A percentile compares a stretch with the other conserved stretches of the same genome.
These are phyloP conservation scores for Tyrophagus putrescentiae DNA, from an alignment of 1,140 invertebrate genomes.

Conservation along the genomic window DNA sequence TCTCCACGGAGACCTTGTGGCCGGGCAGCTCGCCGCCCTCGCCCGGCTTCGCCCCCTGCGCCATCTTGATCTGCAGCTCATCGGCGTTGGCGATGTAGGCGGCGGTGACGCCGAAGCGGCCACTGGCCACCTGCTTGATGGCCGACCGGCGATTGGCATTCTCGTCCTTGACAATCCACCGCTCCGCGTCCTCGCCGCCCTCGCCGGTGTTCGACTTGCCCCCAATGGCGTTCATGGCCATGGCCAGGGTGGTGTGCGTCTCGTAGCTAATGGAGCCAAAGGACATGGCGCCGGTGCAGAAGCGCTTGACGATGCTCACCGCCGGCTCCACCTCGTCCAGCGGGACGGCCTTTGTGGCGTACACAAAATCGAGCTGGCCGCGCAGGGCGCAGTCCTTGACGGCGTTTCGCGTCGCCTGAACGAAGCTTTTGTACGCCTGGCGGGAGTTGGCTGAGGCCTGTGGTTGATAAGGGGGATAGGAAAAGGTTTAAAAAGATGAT, in stretches of 20 bases:
- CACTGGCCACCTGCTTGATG: constrained; percentile 74
- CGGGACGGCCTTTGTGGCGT: constrained; percentile 51
- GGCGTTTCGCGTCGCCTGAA: constrained; percentile 71
- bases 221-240: constrained; percentile 91
- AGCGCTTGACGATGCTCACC: constrained; percentile 86
- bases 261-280: constrained; percentile 85
- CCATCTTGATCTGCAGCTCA: constrained; percentile 95
- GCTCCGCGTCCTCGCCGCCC: constrained; percentile 66
- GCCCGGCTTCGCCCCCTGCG: constrained; percentile 91
- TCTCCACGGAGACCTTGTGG: constrained; percentile 78
- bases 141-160: constrained; percentile 48
- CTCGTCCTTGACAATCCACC: constrained; percentile 64
- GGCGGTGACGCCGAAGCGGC: constrained; percentile 92
- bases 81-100: constrained; percentile 91
- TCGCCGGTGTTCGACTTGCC: constrained; percentile 96
- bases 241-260: constrained; percentile 80
- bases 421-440: constrained; percentile 71
- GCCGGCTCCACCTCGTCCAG: constrained; percentile 78
- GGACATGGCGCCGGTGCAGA: constrained; percentile 65
- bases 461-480: too few species aligned
- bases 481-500: too few species aligned
- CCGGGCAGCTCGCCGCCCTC: constrained; percentile 87
- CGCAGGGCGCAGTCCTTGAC: constrained; percentile 71
- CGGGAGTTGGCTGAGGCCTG: constrained; percentile 60
- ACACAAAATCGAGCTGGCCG: constrained; percentile 74